phyloP scores from a whole-genome alignment of 2,797 vertebrate genomes.

The Pitangus sulphuratus region DNA sequence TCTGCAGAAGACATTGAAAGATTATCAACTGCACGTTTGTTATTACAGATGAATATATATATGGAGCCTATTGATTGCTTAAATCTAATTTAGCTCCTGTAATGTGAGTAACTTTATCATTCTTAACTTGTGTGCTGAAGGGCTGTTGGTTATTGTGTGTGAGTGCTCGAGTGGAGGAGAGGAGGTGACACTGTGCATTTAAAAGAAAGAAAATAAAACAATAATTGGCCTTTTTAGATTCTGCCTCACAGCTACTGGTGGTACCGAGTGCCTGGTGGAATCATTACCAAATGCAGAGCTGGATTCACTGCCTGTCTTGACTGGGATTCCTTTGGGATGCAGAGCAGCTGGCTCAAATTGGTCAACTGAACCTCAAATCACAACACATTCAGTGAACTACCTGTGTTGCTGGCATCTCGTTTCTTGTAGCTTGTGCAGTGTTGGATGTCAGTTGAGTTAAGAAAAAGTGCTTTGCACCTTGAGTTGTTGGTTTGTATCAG shows the following conservation, averaged over 20 bases:
- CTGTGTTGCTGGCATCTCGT: background rate
- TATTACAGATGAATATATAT: background rate
- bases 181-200: background rate
- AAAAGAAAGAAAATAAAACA: background rate
- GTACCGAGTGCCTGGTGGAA: background rate
- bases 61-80: background rate
- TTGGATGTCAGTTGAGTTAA: background rate
- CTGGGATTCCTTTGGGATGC: background rate
- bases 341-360: background rate
- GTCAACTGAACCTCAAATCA: background rate
- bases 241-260: background rate
- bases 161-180: background rate
- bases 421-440: background rate
- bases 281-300: background rate
- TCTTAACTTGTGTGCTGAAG: background rate
- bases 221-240: background rate
- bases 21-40: background rate
- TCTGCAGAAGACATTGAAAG: background rate
- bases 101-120: background rate
- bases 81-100: background rate
- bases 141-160: background rate
- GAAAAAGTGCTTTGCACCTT: background rate
- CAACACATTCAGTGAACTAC: rapidly evolving
- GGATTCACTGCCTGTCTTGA: background rate
- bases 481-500: background rate